Base-by-base conservation (phyloP, 2,113 vertebrate species). In the Clinocottus analis region DNA sequence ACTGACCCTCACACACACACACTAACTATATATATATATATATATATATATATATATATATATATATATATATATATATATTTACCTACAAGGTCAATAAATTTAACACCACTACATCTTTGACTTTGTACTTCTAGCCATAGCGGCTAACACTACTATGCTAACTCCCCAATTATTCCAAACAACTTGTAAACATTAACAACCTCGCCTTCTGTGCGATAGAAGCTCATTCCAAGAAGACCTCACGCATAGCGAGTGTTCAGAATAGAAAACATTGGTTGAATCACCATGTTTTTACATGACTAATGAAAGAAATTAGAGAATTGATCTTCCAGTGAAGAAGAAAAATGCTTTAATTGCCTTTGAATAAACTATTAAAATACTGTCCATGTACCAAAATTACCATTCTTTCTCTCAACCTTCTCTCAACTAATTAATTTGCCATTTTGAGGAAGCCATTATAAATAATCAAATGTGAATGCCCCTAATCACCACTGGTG, bases 401-500 rank as follows among this genome's bases (percentile, higher is more conserved):
- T 21, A 45, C 39, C 17, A 25, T 60, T 60, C 23, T 69, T 29
- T n/a, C 29, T 17, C 29, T 56, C 37, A 37, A 53, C 19, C 29
- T 64, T 35, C n/a, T n/a, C n/a, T n/a, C 27, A 64, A 27, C 23
- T 69, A 74, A 79, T 87, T 51, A 60, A 75, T 69, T 68, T 68
- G 21, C 35, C 31, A 59, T 79, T 84, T 56, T 2, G 47, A 64
- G 55, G 23, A 16, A 45, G 72, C 67, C 62, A 39, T 72, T 73
- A 45, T 64, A 77, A 85, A 83, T 75, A 70, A 66, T 55, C 31
- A 45, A 62, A 39, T 33, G 31, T 1, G 4, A 70, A 60, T 23
- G 23, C 2, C 14, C 27, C 11, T 61, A 45, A 79, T 82, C 72
- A 72, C 33, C 3, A 13, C 4, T 56, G 14, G 13, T 59, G 43